These are phyloP conservation scores for Scylla paramamosain DNA, from an alignment of 1,140 invertebrate genomes.

Conservation along the genomic window DNA sequence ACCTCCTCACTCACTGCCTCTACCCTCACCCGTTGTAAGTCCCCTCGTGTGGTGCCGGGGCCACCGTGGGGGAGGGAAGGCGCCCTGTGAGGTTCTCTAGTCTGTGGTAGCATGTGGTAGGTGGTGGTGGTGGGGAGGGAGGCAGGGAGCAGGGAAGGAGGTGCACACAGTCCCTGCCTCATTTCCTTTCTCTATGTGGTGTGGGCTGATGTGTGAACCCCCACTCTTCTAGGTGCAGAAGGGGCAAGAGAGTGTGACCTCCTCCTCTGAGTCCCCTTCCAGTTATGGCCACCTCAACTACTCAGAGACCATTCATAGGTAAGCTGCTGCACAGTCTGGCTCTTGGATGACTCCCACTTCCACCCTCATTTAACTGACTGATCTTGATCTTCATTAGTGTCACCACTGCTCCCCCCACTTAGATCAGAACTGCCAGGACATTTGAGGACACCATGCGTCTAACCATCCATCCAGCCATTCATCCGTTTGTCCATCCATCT, in stretches of 20 bases:
- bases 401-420: too few species aligned
- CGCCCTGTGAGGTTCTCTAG: too few species aligned
- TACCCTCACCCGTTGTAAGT: too few species aligned
- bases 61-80: too few species aligned
- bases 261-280: constrained; percentile 74
- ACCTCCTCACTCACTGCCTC: not conserved
- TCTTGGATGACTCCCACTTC: constrained; percentile 29
- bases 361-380: too few species aligned
- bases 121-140: too few species aligned
- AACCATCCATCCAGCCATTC: too few species aligned
- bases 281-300: constrained; percentile 75
- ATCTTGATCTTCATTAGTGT: too few species aligned
- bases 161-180: not conserved
- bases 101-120: not conserved
- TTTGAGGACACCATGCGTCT: too few species aligned
- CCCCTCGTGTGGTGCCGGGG: too few species aligned
- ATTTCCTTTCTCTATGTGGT: not conserved
- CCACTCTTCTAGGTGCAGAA: constrained; percentile 66
- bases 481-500: too few species aligned
- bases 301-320: constrained; percentile 73
- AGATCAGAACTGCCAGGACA: too few species aligned
- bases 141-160: not conserved
- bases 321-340: constrained; percentile 55
- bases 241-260: constrained; percentile 71
- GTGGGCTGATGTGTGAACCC: constrained; percentile 45